phyloP scores from a whole-genome alignment of 2,888 invertebrate genomes.

The Synergus gifuensis region DNA sequence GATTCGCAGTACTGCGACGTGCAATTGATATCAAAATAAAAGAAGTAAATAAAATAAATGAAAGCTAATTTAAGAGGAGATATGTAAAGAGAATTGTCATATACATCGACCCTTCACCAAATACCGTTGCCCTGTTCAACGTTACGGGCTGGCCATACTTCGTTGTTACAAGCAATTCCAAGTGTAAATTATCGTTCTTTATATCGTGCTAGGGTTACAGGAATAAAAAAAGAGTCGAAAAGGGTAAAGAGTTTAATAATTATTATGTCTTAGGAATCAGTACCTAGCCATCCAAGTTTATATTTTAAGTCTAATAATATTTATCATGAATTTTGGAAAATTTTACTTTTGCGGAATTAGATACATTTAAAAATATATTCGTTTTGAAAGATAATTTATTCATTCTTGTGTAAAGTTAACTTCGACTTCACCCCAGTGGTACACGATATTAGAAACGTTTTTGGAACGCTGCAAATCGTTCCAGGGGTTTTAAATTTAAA shows the following conservation, averaged over 20 bases:
- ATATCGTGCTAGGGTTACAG: constrained; percentile 30
- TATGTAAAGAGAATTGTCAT: constrained; percentile 18
- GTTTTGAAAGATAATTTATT: no score
- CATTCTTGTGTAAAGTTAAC: no score
- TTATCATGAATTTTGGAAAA: no score
- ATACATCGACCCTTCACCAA: constrained; percentile 36
- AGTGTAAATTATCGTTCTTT: constrained; percentile 32
- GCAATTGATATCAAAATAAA: constrained; percentile 33
- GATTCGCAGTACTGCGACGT: constrained; percentile 11
- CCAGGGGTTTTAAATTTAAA: no score
- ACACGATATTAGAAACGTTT: no score
- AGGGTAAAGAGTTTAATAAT: constrained; percentile 34
- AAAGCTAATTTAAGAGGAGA: constrained; percentile 17
- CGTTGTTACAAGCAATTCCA: constrained; percentile 21
- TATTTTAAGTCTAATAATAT: background rate
- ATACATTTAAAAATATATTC: no score
- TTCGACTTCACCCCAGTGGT: no score
- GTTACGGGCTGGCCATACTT: constrained; percentile 40
- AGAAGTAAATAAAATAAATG: constrained; percentile 18
- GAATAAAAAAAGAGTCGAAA: constrained; percentile 9
- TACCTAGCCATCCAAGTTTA: constrained; percentile 19
- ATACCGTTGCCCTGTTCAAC: constrained; percentile 38
- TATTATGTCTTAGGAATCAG: constrained; percentile 12
- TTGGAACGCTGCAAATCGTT: no score
- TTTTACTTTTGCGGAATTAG: no score